A percentile compares a stretch with the other conserved stretches of the same genome.
These are phyloP conservation scores for Athalia circularis DNA, from an alignment of 2,888 invertebrate genomes.

Conservation along the genomic window DNA sequence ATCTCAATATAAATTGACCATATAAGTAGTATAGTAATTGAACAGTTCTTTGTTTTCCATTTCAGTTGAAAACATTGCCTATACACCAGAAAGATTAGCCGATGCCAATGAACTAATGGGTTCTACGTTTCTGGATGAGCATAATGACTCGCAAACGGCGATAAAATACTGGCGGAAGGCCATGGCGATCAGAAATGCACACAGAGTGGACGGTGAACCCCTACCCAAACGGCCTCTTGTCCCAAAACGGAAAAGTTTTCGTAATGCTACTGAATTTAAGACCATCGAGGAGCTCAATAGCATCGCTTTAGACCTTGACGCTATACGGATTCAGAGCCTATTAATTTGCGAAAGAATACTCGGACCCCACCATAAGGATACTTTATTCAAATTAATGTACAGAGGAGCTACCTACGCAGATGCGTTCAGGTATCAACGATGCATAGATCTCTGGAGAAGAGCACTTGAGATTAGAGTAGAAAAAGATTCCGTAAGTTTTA, in stretches of 20 bases:
- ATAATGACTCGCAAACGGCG: conserved; percentile 84
- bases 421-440: conserved; percentile 83
- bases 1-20: not conserved
- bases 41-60: not conserved
- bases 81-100: conserved; percentile 82
- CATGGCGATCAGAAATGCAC: conserved; percentile 77
- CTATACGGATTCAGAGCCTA: conserved; percentile 90
- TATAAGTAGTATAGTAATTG: not conserved
- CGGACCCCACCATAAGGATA: conserved; percentile 90
- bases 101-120: conserved; percentile 93
- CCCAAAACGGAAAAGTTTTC: conserved; percentile 79
- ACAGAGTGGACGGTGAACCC: conserved; percentile 60
- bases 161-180: conserved; percentile 88
- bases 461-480: conserved; percentile 87
- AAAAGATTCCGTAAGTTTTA: conserved; percentile 81
- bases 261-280: conserved; percentile 84
- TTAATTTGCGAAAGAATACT: conserved; percentile 92
- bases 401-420: conserved; percentile 85
- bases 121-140: conserved; percentile 91
- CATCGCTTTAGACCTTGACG: conserved; percentile 87
- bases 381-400: conserved; percentile 86
- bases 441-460: conserved; percentile 91
- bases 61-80: conserved; percentile 74
- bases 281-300: conserved; percentile 83
- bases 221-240: conserved; percentile 77